Conservation (phyloP, 2,113 vertebrate genomes). For the Alosa alosa region DNA sequence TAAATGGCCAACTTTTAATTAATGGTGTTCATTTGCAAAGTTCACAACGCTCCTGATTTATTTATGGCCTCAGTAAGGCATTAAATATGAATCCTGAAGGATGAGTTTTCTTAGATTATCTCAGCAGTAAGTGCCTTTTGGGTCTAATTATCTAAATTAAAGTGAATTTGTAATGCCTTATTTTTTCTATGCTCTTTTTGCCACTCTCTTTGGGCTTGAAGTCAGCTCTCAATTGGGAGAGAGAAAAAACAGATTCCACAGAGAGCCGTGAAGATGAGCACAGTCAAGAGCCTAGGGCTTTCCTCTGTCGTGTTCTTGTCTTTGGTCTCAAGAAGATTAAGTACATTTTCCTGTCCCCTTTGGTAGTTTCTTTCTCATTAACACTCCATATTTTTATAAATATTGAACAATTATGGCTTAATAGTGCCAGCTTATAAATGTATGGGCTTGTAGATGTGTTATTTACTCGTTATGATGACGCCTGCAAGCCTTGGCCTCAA, state of each 20-base stretch:
- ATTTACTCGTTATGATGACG: slow-evolving; percentile 28
- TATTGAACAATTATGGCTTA: slow-evolving; percentile 34
- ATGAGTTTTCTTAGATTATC: slow-evolving; percentile 47
- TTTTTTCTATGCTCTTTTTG: slow-evolving; percentile 36
- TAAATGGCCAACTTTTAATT: slow-evolving; percentile 44
- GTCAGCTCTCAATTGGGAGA: slow-evolving; percentile 31
- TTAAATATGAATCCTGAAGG: slow-evolving; percentile 49
- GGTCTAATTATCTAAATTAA: slow-evolving; percentile 55
- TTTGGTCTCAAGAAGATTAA: slow-evolving; percentile 42
- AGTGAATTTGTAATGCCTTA: slow-evolving; percentile 51
- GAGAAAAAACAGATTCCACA: slow-evolving; percentile 35
- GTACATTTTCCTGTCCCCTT: slow-evolving; percentile 34
- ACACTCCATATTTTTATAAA: slow-evolving; percentile 38
- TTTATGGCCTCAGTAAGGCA: slow-evolving; percentile 47
- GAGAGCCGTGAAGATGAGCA: slow-evolving; percentile 29
- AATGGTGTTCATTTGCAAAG: slow-evolving; percentile 26
- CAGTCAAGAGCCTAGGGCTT: slow-evolving; percentile 14
- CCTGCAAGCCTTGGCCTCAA: background rate
- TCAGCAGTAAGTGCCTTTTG: slow-evolving; percentile 46
- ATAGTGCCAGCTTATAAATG: slow-evolving; percentile 20
- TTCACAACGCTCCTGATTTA: slow-evolving; percentile 44
- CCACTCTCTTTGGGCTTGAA: slow-evolving; percentile 38
- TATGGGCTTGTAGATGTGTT: slow-evolving; percentile 32
- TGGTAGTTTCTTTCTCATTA: slow-evolving; percentile 34
- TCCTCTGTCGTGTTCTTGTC: slow-evolving; percentile 22